These are phyloP conservation scores for Sturnira hondurensis DNA, from an alignment of 2,113 vertebrate genomes.

Conservation along the genomic window DNA sequence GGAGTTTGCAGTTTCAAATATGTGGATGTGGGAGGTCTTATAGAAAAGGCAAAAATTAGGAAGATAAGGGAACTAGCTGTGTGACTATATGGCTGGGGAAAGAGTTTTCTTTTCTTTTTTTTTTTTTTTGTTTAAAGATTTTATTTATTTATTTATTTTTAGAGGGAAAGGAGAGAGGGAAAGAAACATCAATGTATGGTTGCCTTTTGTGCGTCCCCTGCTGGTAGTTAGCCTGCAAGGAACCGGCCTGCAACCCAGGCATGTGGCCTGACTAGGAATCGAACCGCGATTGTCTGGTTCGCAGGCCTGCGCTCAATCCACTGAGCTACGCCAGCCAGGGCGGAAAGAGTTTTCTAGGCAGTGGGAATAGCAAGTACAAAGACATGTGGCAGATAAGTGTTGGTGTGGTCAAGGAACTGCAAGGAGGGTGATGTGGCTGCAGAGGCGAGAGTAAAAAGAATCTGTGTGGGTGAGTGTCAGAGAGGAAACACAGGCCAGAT, in stretches of 20 bases:
- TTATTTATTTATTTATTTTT: too few species aligned
- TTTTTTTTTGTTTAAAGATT: too few species aligned
- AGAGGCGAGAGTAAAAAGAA: neutral
- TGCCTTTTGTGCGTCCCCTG: too few species aligned
- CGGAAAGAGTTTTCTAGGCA: neutral
- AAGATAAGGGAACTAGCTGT: neutral
- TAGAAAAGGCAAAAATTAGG: neutral
- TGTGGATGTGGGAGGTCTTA: neutral
- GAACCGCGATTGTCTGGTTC: too few species aligned
- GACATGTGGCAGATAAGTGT: neutral
- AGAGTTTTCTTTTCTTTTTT: neutral
- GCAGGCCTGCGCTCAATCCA: too few species aligned
- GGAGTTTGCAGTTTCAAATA: neutral
- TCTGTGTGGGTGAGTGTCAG: neutral
- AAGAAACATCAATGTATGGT: too few species aligned
- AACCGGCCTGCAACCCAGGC: too few species aligned
- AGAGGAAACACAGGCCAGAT: neutral
- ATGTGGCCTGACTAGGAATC: too few species aligned
- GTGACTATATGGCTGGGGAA: neutral
- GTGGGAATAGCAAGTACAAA: neutral
- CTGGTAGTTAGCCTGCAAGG: too few species aligned
- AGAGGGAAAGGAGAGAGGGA: too few species aligned
- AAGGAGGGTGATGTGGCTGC: neutral
- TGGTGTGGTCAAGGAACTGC: neutral
- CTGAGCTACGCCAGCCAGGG: too few species aligned